A percentile compares a stretch with the other conserved stretches of the same genome.
Evolutionary conservation across 2,113 vertebrate genomes (phyloP).

Genomic region (Rostratula benghalensis): DNA sequence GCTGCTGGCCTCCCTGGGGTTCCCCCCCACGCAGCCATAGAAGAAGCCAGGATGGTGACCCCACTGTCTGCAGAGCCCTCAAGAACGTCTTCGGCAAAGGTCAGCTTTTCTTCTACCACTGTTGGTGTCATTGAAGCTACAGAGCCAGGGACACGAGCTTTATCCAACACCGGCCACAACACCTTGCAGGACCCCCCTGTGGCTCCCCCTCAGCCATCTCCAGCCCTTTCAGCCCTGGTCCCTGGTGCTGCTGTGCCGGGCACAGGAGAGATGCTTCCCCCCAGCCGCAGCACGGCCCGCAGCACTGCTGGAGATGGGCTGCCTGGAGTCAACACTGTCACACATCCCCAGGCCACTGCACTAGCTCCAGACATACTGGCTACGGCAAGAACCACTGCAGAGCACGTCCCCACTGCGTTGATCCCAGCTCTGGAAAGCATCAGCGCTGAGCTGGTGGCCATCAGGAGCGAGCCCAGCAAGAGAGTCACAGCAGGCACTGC

Average conservation of each 20-base stretch:
- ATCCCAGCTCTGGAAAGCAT: not conserved
- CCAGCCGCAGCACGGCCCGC: fast-evolving
- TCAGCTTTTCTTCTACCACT: not conserved
- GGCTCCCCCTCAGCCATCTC: fast-evolving
- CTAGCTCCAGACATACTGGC: fast-evolving
- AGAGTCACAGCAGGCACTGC: not conserved
- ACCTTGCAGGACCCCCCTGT: not conserved
- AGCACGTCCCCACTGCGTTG: fast-evolving
- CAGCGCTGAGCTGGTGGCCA: fast-evolving
- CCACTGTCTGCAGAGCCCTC: fast-evolving
- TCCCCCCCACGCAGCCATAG: fast-evolving
- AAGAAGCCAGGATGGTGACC: not conserved
- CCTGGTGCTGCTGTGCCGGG: not conserved
- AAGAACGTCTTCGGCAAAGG: not conserved
- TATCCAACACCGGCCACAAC: fast-evolving
- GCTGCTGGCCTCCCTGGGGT: fast-evolving
- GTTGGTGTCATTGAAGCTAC: fast-evolving
- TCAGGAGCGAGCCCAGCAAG: not conserved
- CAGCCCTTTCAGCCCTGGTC: fast-evolving
- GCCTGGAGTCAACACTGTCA: fast-evolving
- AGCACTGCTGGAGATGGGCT: not conserved
- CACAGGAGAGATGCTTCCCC: fast-evolving
- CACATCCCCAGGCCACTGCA: not conserved
- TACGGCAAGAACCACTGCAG: fast-evolving
- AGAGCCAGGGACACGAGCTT: not conserved